Base-by-base conservation (phyloP, 1,140 invertebrate species). In the Adelges cooleyi region DNA sequence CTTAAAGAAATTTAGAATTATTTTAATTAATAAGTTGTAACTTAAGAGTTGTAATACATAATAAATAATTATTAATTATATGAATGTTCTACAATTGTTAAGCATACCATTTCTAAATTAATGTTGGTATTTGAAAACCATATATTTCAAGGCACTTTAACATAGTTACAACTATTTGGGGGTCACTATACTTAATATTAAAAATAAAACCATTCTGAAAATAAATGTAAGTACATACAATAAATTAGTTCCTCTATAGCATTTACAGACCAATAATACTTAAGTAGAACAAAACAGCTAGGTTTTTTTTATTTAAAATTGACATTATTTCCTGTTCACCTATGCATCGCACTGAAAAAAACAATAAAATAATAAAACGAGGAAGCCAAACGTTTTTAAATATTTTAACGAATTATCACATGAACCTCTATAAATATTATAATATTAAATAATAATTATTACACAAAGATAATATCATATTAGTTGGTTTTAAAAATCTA, bases 351-450 rank as follows among this genome's bases (percentile, higher is more conserved):
- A 62, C 40, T 62, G 56, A 62, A 17, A 62, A 17, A 62, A 62
- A 62, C 44, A 6, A 62, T 33, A 62, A 62, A 62, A 62, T 46
- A 11, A 62, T 46, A 46, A 62, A 62, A 62, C 25, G 25, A 62
- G 42, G 56, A 62, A 62, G 56, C 56, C 56, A 62, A 62, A 33
- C 20, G 29, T 20, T n/a, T 48, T 62, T 27, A 36, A 62, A 62
- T 62, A 48, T 62, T 42, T 62, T 62, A 62, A 62, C 56, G 42
- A 62, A 62, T 62, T 62, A 62, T 62, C 56, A 62, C 56, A 62
- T 62, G 56, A 62, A 62, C n/a, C 23, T 48, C 56, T 62, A 62
- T 62, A 62, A 62, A 46, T 44, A 33, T 33, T 33, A 59, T 62
- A 48, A 62, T 62, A 62, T 38, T 59, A 33, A 44, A 46, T 59